Base-by-base conservation (phyloP, 2,113 vertebrate species). In the Brachypodius melanocephalos region DNA sequence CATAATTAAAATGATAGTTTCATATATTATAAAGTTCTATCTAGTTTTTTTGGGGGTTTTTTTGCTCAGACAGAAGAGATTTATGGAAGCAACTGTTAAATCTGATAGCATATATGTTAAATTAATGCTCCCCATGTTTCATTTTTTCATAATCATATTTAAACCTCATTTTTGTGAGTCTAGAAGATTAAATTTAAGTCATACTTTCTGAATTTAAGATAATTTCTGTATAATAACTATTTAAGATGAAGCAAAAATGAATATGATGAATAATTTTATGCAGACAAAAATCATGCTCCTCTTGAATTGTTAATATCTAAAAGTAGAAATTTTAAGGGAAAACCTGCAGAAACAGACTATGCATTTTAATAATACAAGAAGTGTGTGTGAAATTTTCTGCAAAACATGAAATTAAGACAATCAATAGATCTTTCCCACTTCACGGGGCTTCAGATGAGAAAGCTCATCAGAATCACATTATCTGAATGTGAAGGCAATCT, bases 191-290 rank as follows among this genome's bases (percentile, higher is more conserved):
- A 93, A 79, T 91, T 91, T 61, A 79, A 84, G 40, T 63, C 20
- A 66, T 85, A 73, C 16, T 84, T 90, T 74, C 32, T 75, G 74
- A 91, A 85, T 96, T 92, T 86, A 68, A 85, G 72, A 81, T 84
- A 86, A 92, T 93, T 91, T 85, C 51, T 21, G 26, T 71, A 92
- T 88, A 67, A 75, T 9, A 76, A 51, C 29, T 92, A 59, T 84
- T 91, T 85, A 71, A 94, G 31, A 90, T 34, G 21, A 95, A 93
- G 46, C 17, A 89, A 94, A 94, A 91, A 71, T 54, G 9, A 94
- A 94, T 85, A 65, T n/a, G 42, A 38, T 72, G 79, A 88, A 82
- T 90, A 93, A 93, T 90, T 88, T 88, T 67, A 86, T 82, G 62
- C 26, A 85, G 51, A 88, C 43, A 18, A 81, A 94, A 93, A 79